These are phyloP conservation scores for Nemoura dubitans DNA, from an alignment of 2,888 invertebrate species.

Conservation along the genomic window DNA sequence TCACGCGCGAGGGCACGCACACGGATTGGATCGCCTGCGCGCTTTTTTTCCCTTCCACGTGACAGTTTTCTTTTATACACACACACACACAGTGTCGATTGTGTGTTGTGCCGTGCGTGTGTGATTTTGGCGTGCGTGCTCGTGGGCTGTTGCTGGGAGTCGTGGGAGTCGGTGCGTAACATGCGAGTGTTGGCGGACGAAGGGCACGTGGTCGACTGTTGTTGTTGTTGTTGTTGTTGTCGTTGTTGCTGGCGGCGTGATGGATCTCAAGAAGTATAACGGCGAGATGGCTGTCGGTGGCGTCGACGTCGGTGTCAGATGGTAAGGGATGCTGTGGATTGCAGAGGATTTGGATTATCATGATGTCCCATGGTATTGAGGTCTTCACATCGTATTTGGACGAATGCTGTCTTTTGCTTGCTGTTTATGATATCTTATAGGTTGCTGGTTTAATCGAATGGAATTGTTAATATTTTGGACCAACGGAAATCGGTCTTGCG, in stretches of 20 bases:
- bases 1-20: background rate
- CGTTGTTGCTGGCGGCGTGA: slow-evolving; percentile 10
- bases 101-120: background rate
- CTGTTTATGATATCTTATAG: too few species aligned
- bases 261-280: slow-evolving; percentile 47
- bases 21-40: background rate
- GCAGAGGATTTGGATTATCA: background rate
- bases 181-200: too few species aligned
- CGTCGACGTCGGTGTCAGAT: slow-evolving; percentile 30
- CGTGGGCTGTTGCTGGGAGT: background rate
- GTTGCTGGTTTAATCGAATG: too few species aligned
- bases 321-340: slow-evolving; percentile 37
- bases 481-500: background rate
- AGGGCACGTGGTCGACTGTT: too few species aligned
- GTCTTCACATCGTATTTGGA: too few species aligned
- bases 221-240: slow-evolving; percentile 36
- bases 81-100: background rate
- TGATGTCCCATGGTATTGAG: too few species aligned
- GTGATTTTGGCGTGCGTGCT: background rate
- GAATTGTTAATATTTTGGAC: too few species aligned
- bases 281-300: slow-evolving; percentile 19
- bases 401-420: background rate
- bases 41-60: background rate
- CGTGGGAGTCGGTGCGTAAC: too few species aligned
- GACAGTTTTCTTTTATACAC: background rate